Evolutionary conservation across 2,113 vertebrate species (phyloP).

Genomic region (Cyanoramphus novaezelandiae): DNA sequence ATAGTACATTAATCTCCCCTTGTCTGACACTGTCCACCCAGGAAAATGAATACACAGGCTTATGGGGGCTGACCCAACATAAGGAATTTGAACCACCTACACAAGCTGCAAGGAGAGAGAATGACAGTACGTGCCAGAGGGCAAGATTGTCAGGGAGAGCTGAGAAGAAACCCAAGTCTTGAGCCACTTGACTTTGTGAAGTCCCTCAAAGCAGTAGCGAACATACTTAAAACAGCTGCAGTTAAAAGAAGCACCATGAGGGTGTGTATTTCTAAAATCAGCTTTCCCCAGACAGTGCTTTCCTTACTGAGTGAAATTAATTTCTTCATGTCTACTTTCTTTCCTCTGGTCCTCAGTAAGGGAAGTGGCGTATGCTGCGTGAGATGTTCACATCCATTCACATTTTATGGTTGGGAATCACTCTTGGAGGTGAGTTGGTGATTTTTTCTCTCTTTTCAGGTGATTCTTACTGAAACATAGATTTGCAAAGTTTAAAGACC

Average conservation of each 20-base stretch:
- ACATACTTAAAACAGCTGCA: not conserved
- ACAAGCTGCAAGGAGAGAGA: not conserved
- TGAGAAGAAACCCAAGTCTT: not conserved
- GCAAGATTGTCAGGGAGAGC: not conserved
- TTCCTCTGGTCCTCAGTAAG: not conserved
- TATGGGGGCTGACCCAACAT: not conserved
- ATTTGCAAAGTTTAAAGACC: not conserved
- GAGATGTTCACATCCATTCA: not conserved
- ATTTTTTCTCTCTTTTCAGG: not conserved
- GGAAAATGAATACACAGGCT: not conserved
- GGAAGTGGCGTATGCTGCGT: rapidly evolving
- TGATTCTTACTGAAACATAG: not conserved
- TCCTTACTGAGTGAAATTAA: not conserved
- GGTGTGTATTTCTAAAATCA: not conserved
- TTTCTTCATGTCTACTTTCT: not conserved
- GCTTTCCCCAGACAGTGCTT: not conserved
- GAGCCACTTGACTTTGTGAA: not conserved
- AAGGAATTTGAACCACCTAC: not conserved
- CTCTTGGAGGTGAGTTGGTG: not conserved
- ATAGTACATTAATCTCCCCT: slow-evolving; percentile 39
- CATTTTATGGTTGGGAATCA: rapidly evolving
- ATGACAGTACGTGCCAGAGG: rapidly evolving
- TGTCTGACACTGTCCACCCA: not conserved
- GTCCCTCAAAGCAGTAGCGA: not conserved
- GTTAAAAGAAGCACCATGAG: not conserved